Evolutionary conservation across 2,888 invertebrate genomes (phyloP), one percentile per base, ranked within the genome.

Genomic region (Oligia fasciuncula): DNA sequence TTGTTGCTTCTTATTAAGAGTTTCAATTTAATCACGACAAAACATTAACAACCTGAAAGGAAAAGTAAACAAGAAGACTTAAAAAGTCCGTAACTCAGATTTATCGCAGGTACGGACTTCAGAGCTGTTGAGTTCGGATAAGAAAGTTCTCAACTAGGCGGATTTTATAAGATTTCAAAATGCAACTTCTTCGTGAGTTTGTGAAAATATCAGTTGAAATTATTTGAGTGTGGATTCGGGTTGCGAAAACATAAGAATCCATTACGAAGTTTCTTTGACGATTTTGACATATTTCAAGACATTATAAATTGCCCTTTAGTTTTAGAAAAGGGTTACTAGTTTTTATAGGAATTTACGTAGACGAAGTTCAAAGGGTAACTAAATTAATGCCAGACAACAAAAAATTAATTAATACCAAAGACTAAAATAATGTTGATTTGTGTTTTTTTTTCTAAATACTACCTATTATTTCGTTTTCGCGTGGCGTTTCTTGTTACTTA

Each of bases 121-220:
- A 87, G 90, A 86, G 90, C 93, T 94, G 94, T 89, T 89, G 84
- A 91, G 87, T 90, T 89, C 85, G 91, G 94, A 95, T 95, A 94
- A 94, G 92, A 90, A 93, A 94, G 89, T 95, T 93, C 87, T 77
- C 83, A 91, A 92, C 91, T 91, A 91, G 89, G 90, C 86, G 90
- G 90, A 89, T 92, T 91, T 92, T 90, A 91, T 91, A 91, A 91
- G 91, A 93, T 92, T 93, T 91, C 88, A 87, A 88, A 90, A 90
- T 89, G 89, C 79, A 90, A 90, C 85, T 92, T 91, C 71, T 77
- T 81, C 63, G 87, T 73, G 84, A 86, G 84, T 83, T 81, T 77
- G 74, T 23, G 81, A 79, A 82, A 87, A 85, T 85, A 88, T 86
- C 74, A 68, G 65, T 74, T 79, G 74, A 73, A 87, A 84, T 82